Conservation (phyloP, 2,888 invertebrate genomes). For the Acleris emargana region DNA sequence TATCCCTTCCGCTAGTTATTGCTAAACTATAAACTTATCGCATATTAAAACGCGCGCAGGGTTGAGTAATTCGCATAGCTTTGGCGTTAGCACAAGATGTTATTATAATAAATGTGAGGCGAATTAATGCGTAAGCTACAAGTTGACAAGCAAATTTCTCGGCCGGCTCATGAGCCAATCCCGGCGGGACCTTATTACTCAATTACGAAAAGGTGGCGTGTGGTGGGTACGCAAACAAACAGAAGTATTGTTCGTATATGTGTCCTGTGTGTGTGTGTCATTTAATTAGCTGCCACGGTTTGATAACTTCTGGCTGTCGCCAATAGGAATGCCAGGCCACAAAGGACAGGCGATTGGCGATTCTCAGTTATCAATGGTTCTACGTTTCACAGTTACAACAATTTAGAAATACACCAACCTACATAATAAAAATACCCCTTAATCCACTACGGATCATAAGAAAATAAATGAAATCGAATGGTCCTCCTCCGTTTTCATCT, state of each 20-base stretch:
- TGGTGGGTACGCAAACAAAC: constrained; percentile 47
- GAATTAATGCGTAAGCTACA: constrained; percentile 41
- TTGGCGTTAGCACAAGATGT: constrained; percentile 33
- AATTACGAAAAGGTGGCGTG: constrained; percentile 57
- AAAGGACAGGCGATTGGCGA: constrained; percentile 26
- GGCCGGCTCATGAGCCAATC: constrained; percentile 42
- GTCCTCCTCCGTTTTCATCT: no score
- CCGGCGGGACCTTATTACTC: constrained; percentile 59
- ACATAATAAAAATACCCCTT: no score
- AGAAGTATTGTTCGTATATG: constrained; percentile 40
- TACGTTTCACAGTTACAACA: no score
- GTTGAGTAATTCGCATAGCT: constrained; percentile 28
- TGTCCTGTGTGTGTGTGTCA: constrained; percentile 40
- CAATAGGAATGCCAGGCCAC: constrained; percentile 28
- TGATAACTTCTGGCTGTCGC: constrained; percentile 47
- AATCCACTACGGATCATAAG: no score
- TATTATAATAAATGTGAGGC: constrained; percentile 32
- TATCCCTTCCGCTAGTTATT: background rate
- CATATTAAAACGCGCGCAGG: constrained; percentile 5
- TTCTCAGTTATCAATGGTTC: background rate
- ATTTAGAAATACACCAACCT: no score
- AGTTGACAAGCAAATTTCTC: constrained; percentile 49
- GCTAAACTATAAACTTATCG: background rate
- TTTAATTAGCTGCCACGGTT: constrained; percentile 54
- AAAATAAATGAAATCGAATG: no score